These are phyloP conservation scores for Lymantria dispar DNA, from an alignment of 2,888 invertebrate genomes.

Conservation along the genomic window DNA sequence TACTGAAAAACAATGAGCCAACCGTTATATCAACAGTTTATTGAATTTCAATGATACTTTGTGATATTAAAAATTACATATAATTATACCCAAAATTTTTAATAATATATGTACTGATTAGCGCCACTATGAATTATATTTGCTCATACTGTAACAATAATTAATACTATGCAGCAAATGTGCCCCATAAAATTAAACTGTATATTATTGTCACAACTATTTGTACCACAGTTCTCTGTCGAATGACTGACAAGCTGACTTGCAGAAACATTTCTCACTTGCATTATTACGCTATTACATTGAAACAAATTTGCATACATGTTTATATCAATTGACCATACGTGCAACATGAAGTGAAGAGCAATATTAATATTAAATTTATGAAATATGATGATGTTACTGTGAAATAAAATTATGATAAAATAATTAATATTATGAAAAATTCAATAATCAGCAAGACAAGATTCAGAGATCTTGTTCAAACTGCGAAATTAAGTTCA, in stretches of 20 bases:
- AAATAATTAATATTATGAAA: slow-evolving; percentile 14
- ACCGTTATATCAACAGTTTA: too few relatives aligned
- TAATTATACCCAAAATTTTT: slow-evolving; percentile 25
- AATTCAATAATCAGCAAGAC: slow-evolving; percentile 14
- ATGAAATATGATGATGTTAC: slow-evolving; percentile 8
- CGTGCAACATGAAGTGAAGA: slow-evolving; percentile 36
- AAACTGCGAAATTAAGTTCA: background rate
- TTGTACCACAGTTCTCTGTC: background rate
- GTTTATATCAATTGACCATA: slow-evolving; percentile 18
- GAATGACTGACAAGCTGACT: slow-evolving; percentile 1
- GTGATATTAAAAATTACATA: too few relatives aligned
- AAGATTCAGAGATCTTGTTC: slow-evolving; percentile 4
- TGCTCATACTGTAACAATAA: slow-evolving; percentile 23
- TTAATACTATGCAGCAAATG: slow-evolving; percentile 20
- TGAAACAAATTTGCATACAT: slow-evolving; percentile 15
- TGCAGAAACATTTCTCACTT: slow-evolving; percentile 12
- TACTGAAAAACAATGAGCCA: too few relatives aligned
- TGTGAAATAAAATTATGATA: slow-evolving; percentile 12
- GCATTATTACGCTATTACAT: slow-evolving; percentile 15
- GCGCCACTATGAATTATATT: slow-evolving; percentile 28
- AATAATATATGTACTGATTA: slow-evolving; percentile 12
- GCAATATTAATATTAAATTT: slow-evolving; percentile 16
- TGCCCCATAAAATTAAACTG: slow-evolving; percentile 2
- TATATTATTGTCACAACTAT: background rate
- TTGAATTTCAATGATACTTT: too few relatives aligned